Percentiles rank a stretch among this genome's conserved stretches.
phyloP scores from a whole-genome alignment of 2,797 vertebrate species.

The Paratrypauchen microcephalus region DNA sequence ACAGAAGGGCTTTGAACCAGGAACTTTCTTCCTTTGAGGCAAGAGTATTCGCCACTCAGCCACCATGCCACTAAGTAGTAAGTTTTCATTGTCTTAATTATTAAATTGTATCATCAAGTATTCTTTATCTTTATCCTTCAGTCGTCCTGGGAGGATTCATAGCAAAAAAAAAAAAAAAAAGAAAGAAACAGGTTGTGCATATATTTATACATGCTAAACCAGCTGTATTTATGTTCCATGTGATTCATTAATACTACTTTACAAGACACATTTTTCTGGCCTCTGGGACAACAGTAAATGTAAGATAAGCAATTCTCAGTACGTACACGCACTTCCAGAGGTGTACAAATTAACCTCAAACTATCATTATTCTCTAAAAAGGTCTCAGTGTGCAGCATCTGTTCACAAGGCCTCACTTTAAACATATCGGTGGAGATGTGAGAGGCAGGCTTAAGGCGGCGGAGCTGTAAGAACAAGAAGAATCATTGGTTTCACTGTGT shows the following conservation, averaged over 20 bases:
- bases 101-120: too few species aligned
- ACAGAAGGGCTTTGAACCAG: too few species aligned
- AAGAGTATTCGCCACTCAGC: too few species aligned
- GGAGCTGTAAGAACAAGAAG: slow-evolving; percentile 48
- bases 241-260: slow-evolving; percentile 61
- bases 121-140: too few species aligned
- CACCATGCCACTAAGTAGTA: too few species aligned
- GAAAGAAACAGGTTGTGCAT: slow-evolving; percentile 29
- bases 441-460: slow-evolving; percentile 49
- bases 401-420: slow-evolving; percentile 47
- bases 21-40: too few species aligned
- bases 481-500: slow-evolving; percentile 34
- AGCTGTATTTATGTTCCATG: slow-evolving; percentile 61
- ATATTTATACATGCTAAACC: slow-evolving; percentile 60
- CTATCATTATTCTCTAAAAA: slow-evolving; percentile 63
- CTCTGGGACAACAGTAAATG: slow-evolving; percentile 49
- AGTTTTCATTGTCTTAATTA: too few species aligned
- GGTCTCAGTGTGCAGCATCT: slow-evolving; percentile 53
- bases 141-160: too few species aligned
- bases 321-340: slow-evolving; percentile 51
- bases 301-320: slow-evolving; percentile 48
- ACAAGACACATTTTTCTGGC: slow-evolving; percentile 45
- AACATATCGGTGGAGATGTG: slow-evolving; percentile 59
- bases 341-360: slow-evolving; percentile 65
- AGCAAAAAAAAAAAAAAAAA: too few species aligned